phyloP scores from a whole-genome alignment of 2,797 vertebrate genomes.

The Lycodopsis pacificus region DNA sequence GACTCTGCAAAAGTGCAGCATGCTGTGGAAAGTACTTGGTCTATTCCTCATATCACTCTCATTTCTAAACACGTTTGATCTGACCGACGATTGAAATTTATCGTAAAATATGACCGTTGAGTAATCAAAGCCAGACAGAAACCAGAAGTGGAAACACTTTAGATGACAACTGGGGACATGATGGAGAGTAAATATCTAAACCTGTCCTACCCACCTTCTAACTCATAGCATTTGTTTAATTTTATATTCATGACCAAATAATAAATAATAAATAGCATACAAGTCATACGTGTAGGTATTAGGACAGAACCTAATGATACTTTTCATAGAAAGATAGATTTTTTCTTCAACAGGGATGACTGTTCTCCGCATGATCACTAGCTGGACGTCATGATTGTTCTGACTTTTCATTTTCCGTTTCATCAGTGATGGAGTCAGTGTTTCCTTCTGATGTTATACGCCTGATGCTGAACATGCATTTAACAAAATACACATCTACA shows the following conservation, averaged over 20 bases:
- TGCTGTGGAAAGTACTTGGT: slow-evolving; percentile 51
- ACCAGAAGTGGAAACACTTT: slow-evolving; percentile 68
- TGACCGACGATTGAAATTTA: slow-evolving; percentile 49
- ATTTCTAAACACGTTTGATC: slow-evolving; percentile 59
- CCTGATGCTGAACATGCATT: slow-evolving; percentile 29
- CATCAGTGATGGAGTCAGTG: slow-evolving; percentile 3
- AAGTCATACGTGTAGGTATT: background rate
- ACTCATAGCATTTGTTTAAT: background rate
- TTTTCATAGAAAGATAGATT: background rate
- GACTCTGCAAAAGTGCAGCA: slow-evolving; percentile 46
- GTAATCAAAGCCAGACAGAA: slow-evolving; percentile 62
- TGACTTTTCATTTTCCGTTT: slow-evolving; percentile 37
- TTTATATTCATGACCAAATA: slow-evolving; percentile 7
- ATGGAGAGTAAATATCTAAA: slow-evolving; percentile 47
- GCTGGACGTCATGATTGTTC: background rate
- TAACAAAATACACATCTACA: background rate
- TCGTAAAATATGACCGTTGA: slow-evolving; percentile 50
- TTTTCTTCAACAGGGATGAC: slow-evolving; percentile 4
- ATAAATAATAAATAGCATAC: background rate
- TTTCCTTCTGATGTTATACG: slow-evolving; percentile 7
- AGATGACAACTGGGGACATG: slow-evolving; percentile 62
- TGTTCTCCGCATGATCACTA: background rate
- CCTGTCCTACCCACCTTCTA: slow-evolving; percentile 22
- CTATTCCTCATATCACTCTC: slow-evolving; percentile 40
- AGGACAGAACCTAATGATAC: background rate